Evolutionary conservation across 2,888 invertebrate genomes (phyloP).

Genomic region (Mantis religiosa): DNA sequence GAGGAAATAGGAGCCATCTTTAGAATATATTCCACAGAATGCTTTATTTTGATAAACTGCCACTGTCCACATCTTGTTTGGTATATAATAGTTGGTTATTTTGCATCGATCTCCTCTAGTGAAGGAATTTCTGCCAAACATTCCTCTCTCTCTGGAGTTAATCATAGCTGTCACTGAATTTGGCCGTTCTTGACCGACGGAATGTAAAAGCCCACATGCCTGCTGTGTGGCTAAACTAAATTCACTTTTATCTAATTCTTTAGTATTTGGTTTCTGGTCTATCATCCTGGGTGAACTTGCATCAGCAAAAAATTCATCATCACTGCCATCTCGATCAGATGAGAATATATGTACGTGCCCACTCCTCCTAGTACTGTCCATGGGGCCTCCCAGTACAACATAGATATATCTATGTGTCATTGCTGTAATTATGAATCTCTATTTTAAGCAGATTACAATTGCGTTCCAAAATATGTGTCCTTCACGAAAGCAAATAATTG

Average conservation of each 20-base stretch:
- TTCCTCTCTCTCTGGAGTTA: slow-evolving; percentile 41
- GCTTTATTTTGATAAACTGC: slow-evolving; percentile 55
- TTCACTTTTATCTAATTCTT: slow-evolving; percentile 49
- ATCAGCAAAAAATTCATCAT: slow-evolving; percentile 40
- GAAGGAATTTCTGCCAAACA: slow-evolving; percentile 40
- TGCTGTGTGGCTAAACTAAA: slow-evolving; percentile 48
- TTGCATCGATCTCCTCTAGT: slow-evolving; percentile 51
- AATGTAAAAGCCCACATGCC: slow-evolving; percentile 44
- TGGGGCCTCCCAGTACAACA: no score
- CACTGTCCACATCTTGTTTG: slow-evolving; percentile 52
- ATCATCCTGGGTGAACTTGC: slow-evolving; percentile 43
- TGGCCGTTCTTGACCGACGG: slow-evolving; percentile 34
- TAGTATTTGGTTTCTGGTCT: slow-evolving; percentile 45
- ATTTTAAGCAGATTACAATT: no score
- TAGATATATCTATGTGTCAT: no score
- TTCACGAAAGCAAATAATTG: no score
- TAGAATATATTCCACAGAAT: slow-evolving; percentile 71
- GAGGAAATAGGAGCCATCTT: slow-evolving; percentile 65
- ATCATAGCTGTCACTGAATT: slow-evolving; percentile 46
- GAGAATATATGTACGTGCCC: slow-evolving; percentile 44
- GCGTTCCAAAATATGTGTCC: no score
- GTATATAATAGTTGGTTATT: slow-evolving; percentile 58
- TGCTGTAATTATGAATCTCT: no score
- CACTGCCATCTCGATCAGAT: slow-evolving; percentile 40
- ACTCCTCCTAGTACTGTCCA: no score